Conservation (phyloP, 53 echinoderm and acorn worm genomes). For the Astropecten irregularis region DNA sequence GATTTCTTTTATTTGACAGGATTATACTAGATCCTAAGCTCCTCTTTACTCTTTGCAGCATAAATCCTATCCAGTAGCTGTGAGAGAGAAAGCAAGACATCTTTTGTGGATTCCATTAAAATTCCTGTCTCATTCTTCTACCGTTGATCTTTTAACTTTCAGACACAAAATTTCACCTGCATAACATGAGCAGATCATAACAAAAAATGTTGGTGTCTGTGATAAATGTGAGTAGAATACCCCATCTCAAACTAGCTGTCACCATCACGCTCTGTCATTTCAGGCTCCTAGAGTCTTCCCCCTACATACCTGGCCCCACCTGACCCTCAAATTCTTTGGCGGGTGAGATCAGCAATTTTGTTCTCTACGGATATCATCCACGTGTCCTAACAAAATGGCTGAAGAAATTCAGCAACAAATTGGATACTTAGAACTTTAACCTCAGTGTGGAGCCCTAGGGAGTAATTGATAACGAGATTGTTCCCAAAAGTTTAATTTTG, state of each 20-base stretch:
- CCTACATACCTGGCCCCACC: slow-evolving; percentile 13
- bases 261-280: slow-evolving; percentile 20
- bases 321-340: slow-evolving; percentile 33
- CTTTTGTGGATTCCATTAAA: no score
- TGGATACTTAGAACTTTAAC: slow-evolving; percentile 31
- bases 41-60: no score
- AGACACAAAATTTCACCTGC: not conserved
- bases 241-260: slow-evolving; percentile 21
- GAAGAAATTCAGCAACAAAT: slow-evolving; percentile 39
- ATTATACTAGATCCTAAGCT: no score
- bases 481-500: slow-evolving; percentile 48
- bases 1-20: no score
- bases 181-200: no score
- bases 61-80: no score
- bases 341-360: slow-evolving; percentile 13
- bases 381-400: not conserved
- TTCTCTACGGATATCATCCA: not conserved
- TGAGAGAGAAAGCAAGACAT: no score
- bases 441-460: not conserved
- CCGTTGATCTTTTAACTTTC: not conserved
- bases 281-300: not conserved
- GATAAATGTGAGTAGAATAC: not conserved
- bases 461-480: slow-evolving; percentile 36
- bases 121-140: not conserved
- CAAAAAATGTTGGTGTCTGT: no score